Evolutionary conservation across 2,888 invertebrate species (phyloP).

Genomic region (Phyllotreta striolata): DNA sequence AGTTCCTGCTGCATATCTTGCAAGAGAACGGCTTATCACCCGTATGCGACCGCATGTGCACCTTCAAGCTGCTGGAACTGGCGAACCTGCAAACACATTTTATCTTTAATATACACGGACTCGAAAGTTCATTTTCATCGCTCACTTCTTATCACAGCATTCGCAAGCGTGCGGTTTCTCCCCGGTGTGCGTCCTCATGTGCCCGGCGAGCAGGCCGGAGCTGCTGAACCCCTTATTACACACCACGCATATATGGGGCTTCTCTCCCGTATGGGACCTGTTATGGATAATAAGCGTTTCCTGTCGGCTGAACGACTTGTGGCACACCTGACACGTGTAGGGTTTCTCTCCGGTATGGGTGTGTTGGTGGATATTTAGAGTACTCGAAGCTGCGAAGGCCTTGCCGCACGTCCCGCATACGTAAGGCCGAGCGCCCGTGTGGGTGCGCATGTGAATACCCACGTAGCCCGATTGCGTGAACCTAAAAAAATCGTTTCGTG

Average conservation of each 20-base stretch:
- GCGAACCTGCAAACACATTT: conserved; percentile 51
- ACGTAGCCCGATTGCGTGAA: conserved; percentile 63
- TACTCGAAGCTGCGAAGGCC: conserved; percentile 61
- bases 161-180: conserved; percentile 59
- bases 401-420: conserved; percentile 61
- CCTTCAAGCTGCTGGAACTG: conserved; percentile 57
- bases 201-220: conserved; percentile 59
- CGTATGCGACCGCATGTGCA: conserved; percentile 56
- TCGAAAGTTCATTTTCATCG: conserved; percentile 20
- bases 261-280: conserved; percentile 59
- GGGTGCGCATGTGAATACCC: conserved; percentile 61
- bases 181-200: conserved; percentile 60
- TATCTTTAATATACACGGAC: conserved; percentile 5
- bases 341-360: conserved; percentile 61
- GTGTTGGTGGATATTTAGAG: conserved; percentile 59
- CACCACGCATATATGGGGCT: conserved; percentile 58
- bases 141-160: conserved; percentile 59
- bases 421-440: conserved; percentile 61
- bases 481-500: conserved; percentile 48
- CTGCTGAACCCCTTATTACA: conserved; percentile 59
- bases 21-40: conserved; percentile 55
- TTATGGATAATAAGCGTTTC: conserved; percentile 60
- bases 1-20: conserved; percentile 57
- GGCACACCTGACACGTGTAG: conserved; percentile 58
- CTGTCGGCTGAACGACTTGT: conserved; percentile 59